These are phyloP conservation scores for Tenualosa thibaudeaui DNA, from an alignment of 2,797 vertebrate genomes.

Conservation along the genomic window DNA sequence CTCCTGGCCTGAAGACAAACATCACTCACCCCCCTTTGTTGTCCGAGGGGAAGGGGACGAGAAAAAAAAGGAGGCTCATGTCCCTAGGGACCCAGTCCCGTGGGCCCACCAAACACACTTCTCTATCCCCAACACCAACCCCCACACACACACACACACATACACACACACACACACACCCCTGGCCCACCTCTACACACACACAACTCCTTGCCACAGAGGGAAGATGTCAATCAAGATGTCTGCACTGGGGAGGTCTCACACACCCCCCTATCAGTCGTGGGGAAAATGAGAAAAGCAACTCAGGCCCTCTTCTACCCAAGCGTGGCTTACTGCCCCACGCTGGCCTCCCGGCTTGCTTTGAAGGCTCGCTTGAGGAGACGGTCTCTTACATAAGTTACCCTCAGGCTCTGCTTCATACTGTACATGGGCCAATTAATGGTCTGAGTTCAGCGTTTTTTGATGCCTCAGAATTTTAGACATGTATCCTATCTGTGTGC, in stretches of 20 bases:
- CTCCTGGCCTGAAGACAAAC: slow-evolving; percentile 79
- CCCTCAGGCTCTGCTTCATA: background rate
- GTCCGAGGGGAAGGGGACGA: slow-evolving; percentile 63
- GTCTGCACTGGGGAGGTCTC: slow-evolving; percentile 61
- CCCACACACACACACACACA: slow-evolving; percentile 51
- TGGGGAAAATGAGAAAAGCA: slow-evolving; percentile 23
- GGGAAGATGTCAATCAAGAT: slow-evolving; percentile 74
- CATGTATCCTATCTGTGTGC: background rate
- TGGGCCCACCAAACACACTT: slow-evolving; percentile 62
- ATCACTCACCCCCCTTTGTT: slow-evolving; percentile 79
- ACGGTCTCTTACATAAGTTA: background rate
- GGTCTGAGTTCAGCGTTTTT: background rate
- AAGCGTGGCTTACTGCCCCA: background rate
- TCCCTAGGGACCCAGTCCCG: slow-evolving; percentile 67
- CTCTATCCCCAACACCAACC: slow-evolving; percentile 69
- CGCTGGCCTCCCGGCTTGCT: background rate
- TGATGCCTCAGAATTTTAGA: background rate
- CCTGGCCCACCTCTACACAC: background rate
- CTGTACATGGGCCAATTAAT: background rate
- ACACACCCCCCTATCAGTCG: slow-evolving; percentile 35
- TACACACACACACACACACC: background rate
- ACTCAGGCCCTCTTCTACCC: background rate
- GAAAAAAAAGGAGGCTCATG: slow-evolving; percentile 63
- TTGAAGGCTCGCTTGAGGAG: background rate
- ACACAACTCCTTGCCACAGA: slow-evolving; percentile 22